These are phyloP conservation scores for Lepus europaeus DNA, from an alignment of 2,113 vertebrate genomes.

Conservation along the genomic window DNA sequence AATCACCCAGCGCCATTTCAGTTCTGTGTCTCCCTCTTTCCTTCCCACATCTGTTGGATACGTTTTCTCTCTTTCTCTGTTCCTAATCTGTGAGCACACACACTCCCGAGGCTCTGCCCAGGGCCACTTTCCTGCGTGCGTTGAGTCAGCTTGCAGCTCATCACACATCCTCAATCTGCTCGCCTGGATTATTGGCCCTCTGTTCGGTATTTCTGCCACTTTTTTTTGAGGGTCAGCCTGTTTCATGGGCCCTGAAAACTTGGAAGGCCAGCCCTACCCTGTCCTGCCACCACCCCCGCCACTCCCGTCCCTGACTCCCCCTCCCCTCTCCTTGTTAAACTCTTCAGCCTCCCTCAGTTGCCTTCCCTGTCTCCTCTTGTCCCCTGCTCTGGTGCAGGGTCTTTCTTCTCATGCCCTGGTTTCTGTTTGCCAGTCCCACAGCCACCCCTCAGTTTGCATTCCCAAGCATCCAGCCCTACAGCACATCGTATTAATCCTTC, in stretches of 20 bases:
- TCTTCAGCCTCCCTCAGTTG: too few relatives aligned
- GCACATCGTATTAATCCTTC: not conserved
- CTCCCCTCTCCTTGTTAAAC: too few relatives aligned
- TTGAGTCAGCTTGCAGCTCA: not conserved
- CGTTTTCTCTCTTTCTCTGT: rapidly evolving
- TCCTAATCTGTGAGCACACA: not conserved
- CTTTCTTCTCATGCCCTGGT: not conserved
- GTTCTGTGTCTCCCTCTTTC: not conserved
- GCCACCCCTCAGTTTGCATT: not conserved
- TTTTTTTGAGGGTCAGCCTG: not conserved
- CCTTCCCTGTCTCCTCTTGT: not conserved
- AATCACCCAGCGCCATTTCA: not conserved
- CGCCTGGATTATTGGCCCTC: not conserved
- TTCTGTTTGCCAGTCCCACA: not conserved
- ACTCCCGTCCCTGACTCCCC: not conserved
- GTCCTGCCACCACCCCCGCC: too few relatives aligned
- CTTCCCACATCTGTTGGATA: not conserved
- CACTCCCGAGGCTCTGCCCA: rapidly evolving
- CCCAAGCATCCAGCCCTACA: not conserved
- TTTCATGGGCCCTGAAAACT: not conserved
- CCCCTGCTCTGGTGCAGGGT: not conserved
- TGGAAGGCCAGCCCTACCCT: not conserved
- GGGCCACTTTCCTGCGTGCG: not conserved
- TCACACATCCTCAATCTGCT: not conserved
- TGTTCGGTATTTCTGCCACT: not conserved